Evolutionary conservation across 2,797 vertebrate genomes (phyloP), one percentile per base, ranked within the genome.

Genomic region (Tragopan temminckii): DNA sequence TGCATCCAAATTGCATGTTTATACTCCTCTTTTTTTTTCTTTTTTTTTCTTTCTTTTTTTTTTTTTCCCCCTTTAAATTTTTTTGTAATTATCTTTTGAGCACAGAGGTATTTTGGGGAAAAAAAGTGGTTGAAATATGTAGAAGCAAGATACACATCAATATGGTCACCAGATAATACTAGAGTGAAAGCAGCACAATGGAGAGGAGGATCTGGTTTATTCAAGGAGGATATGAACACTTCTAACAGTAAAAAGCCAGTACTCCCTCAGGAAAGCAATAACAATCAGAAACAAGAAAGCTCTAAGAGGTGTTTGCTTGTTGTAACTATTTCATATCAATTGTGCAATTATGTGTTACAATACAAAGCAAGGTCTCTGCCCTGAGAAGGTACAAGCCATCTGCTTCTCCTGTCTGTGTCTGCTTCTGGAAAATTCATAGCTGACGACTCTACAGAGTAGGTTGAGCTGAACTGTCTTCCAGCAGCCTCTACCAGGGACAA

Each of bases 1-100:
- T 71, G 68, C 35, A 71, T 85, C 85, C 57, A 81, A 89, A 95
- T 93, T 91, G 31, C 52, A 20, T 81, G 33, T 63, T 94, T 94
- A 61, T 29, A 76, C 42, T 36, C 5, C 12, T 80, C 89, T 80
- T 33, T 88, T 88, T 48, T 46, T 45, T 45, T 11, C 24, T 11
- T 13, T 48, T 14, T 50, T 25, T 84, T 25, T 25, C 3, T 48
- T 48, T 24, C 71, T 91, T 77, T 36, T 85, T 85, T 21, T 45
- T 5, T 45, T 45, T 45, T n/a, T n/a, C n/a, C n/a, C n/a, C 13
- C 38, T 40, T 40, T 40, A 40, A 11, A 7, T 48, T 46, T 11
- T 46, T 46, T 46, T 48, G 12, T 50, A 27, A 38, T 52, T 84
- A 67, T 84, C 59, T 79, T 55, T 80, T 40, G 38, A 77, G 13